Evolutionary conservation across 2,113 vertebrate genomes (phyloP).

Genomic region (Cisticola juncidis): DNA sequence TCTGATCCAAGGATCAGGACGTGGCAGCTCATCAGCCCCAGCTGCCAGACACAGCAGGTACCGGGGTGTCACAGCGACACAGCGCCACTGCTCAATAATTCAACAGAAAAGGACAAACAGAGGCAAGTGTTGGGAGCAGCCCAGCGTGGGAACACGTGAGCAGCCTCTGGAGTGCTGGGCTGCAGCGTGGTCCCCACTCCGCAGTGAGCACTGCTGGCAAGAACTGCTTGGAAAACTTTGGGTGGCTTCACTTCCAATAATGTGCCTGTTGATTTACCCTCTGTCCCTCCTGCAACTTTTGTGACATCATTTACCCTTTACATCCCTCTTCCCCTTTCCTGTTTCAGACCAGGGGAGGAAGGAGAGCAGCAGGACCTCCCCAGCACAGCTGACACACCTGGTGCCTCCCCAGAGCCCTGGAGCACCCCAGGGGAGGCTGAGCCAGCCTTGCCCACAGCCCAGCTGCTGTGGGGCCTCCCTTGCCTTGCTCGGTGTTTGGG

Average conservation of each 20-base stretch:
- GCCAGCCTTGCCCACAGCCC: background rate
- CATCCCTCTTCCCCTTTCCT: background rate
- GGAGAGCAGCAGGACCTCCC: background rate
- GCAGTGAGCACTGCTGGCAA: background rate
- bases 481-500: rapidly evolving
- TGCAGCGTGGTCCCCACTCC: rapidly evolving
- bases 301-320: background rate
- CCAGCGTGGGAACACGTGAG: background rate
- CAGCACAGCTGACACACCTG: rapidly evolving
- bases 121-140: background rate
- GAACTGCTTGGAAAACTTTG: background rate
- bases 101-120: constrained; percentile 2
- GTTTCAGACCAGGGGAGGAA: background rate
- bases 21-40: background rate
- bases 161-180: background rate
- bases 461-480: background rate
- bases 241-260: background rate
- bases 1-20: background rate
- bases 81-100: constrained; percentile 13
- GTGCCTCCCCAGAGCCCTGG: rapidly evolving
- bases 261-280: background rate
- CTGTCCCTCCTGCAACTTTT: background rate
- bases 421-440: background rate
- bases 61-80: background rate
- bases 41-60: background rate